Evolutionary conservation across 2,888 invertebrate species (phyloP).

Genomic region (Papilio protenor): DNA sequence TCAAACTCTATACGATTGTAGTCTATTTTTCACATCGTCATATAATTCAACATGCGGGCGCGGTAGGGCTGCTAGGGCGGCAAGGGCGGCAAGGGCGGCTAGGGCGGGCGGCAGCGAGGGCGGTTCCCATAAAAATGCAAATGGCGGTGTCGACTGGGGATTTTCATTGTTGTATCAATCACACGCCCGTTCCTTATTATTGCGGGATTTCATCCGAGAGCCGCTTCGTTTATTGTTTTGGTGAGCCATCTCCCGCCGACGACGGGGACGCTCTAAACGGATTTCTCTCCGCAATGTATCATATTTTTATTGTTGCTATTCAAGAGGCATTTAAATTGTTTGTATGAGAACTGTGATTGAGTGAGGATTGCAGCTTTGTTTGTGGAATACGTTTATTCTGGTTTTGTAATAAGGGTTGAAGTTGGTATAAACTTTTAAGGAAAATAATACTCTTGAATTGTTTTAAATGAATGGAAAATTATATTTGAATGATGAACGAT

Average conservation of each 20-base stretch:
- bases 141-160: constrained; percentile 85
- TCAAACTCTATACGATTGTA: constrained; percentile 37
- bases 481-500: no score
- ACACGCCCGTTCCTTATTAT: constrained; percentile 73
- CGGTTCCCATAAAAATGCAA: constrained; percentile 81
- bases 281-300: constrained; percentile 47
- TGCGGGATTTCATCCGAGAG: constrained; percentile 67
- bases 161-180: constrained; percentile 78
- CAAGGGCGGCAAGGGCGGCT: constrained; percentile 49
- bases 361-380: neutral
- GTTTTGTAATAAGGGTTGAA: neutral
- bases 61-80: constrained; percentile 50
- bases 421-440: neutral
- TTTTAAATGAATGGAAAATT: no score
- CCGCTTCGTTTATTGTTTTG: constrained; percentile 70
- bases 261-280: constrained; percentile 46
- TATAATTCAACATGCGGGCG: constrained; percentile 28
- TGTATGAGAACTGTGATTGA: constrained; percentile 30
- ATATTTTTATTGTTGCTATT: constrained; percentile 43
- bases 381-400: neutral
- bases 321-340: constrained; percentile 42
- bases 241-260: constrained; percentile 48
- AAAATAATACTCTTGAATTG: no score
- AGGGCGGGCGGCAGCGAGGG: constrained; percentile 52
- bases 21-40: constrained; percentile 42